Evolutionary conservation across 2,113 vertebrate genomes (phyloP), one percentile per base, ranked within the genome.

Genomic region (Hemichromis elongatus): DNA sequence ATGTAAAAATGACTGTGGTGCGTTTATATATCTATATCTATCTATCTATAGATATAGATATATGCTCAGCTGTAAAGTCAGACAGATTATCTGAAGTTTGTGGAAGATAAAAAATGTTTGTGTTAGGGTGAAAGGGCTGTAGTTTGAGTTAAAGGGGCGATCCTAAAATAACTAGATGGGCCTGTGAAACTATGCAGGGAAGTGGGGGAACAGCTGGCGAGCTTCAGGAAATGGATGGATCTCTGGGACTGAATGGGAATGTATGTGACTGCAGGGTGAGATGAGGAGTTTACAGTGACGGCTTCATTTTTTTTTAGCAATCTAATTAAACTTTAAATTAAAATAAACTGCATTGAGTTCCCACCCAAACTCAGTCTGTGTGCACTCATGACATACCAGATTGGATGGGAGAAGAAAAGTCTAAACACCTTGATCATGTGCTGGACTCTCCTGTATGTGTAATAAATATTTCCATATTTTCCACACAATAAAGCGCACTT

Each of bases 101-200:
- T 90, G 87, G 86, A 93, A 87, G 91, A 88, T 61, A 40, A 89
- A 85, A 88, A 91, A 87, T 93, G 91, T 93, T 93, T 95, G 81
- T 90, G 89, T 92, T 84, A n/a, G 57, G 79, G 82, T 59, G 14
- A 85, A 83, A 90, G 57, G 88, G 77, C 84, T 89, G 86, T 79
- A 88, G 88, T 93, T 94, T 89, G 79, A 87, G 10, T 92, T 91
- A 90, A 92, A 89, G 88, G 83, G 91, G 84, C 52, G 87, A 92
- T 94, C 92, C 91, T 89, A 93, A 95, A 96, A 96, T 95, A 96
- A 94, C 90, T 86, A 77, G 70, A 90, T 26, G 87, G 88, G 52
- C 92, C 89, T 93, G 94, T 94, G 95, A 95, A 95, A 95, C 84
- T 86, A 93, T 91, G 91, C 18, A 2, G 83, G 6, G 13, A 24